Evolutionary conservation across 64 coral and sea anemone genomes (phyloP).

Genomic region (Acropora tenuis): DNA sequence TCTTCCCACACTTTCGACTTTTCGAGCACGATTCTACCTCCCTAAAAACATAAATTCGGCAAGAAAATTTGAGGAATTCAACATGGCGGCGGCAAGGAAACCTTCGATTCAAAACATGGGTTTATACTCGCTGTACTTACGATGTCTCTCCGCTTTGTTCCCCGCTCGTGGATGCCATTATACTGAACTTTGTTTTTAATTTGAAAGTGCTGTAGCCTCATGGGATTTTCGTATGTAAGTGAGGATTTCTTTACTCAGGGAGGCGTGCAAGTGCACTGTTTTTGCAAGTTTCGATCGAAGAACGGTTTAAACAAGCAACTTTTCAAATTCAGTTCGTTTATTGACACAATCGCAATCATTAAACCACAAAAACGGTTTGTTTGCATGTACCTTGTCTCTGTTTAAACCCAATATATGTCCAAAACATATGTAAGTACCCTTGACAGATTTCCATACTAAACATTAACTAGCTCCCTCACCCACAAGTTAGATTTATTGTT

Average conservation of each 20-base stretch:
- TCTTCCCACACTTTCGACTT: not conserved
- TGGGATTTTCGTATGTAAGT: not conserved
- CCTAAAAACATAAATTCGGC: not conserved
- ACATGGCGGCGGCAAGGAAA: not conserved
- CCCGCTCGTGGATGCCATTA: not conserved
- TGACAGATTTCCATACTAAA: not conserved
- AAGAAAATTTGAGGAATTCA: not conserved
- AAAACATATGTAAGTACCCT: not conserved
- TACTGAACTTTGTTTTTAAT: conserved; percentile 2
- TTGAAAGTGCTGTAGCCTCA: not conserved
- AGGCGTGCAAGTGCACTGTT: not conserved
- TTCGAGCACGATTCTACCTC: not conserved
- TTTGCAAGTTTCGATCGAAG: not conserved
- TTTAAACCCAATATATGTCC: not conserved
- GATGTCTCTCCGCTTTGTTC: not conserved
- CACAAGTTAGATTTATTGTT: not conserved
- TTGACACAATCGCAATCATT: not conserved
- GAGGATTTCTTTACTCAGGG: not conserved
- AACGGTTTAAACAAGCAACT: not conserved
- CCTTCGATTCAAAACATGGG: not conserved
- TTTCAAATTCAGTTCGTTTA: not conserved
- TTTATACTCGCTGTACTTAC: not conserved
- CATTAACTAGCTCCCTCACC: not conserved
- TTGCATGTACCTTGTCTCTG: not conserved
- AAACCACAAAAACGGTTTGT: not conserved